Base-by-base conservation (phyloP, 2,888 invertebrate genomes). In the Drosophila merina region DNA sequence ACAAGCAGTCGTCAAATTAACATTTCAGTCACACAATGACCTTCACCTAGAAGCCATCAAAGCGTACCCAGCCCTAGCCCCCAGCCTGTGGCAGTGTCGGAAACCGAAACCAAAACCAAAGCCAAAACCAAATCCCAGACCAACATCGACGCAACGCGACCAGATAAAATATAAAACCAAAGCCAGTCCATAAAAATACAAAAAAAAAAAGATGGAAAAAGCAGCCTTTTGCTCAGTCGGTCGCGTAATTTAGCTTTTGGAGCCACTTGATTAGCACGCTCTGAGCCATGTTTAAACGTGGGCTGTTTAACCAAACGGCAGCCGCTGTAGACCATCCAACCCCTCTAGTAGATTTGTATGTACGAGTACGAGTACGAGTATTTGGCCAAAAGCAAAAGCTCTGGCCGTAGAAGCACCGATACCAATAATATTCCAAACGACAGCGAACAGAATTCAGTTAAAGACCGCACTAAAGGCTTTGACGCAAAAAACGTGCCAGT, bases 41-140 rank as follows among this genome's bases (percentile, higher is more conserved):
- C 82, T 83, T 83, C 82, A 83, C 82, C 82, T 83, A 83, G 86
- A 86, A 82, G 86, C 83, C 81, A 82, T 81, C 86, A 81, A 85
- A 76, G 62, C 86, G 71, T 70, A 78, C 64, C 64, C 71, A 79
- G 68, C 69, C 76, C 73, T 56, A 63, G 51, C 51, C 63, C 30
- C 49, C 50, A 50, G 44, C 10, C 25, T 10, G 42, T 51, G 38
- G 55, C 30, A 72, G 68, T 74, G 72, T 63, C 75, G 45, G 50
- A 74, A 66, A 60, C 49, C 69, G 50, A 74, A 66, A 60, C 49
- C 69, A 45, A 52, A 59, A 54, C 54, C 72, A 60, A 60, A 60
- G 45, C 57, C 44, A 60, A 67, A 64, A 20, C 40, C 59, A 73
- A 73, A 73, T 12, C 56, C 73, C 67, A 57, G 55, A 42, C 48